Evolutionary conservation across 2,113 vertebrate genomes (phyloP).

Genomic region (Zingel zingel): DNA sequence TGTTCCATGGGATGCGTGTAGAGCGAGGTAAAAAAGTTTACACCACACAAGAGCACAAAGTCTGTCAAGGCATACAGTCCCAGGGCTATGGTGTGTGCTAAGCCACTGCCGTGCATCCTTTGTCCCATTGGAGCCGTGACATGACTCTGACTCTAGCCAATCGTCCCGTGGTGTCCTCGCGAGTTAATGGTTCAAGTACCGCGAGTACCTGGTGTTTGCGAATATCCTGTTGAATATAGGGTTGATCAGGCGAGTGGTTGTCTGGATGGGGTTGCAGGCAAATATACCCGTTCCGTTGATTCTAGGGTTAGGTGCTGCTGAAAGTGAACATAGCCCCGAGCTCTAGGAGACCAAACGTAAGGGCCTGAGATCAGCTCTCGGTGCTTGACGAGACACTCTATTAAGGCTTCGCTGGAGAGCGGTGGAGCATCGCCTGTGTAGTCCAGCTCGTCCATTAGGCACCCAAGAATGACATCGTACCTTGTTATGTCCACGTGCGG

Average conservation of each 20-base stretch:
- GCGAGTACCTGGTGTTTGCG: neutral
- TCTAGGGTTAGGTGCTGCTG: neutral
- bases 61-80: neutral
- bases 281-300: neutral
- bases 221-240: neutral
- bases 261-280: neutral
- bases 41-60: neutral
- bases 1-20: conserved; percentile 7
- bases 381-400: conserved; percentile 14
- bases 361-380: neutral
- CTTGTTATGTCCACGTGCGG: neutral
- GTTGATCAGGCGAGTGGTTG: neutral
- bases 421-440: rapidly evolving
- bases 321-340: neutral
- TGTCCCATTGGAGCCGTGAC: too few relatives aligned
- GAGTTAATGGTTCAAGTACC: neutral
- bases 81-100: neutral
- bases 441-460: neutral
- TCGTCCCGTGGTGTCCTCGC: neutral
- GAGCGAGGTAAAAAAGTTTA: neutral
- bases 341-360: neutral
- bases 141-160: neutral
- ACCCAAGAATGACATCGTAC: neutral
- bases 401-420: neutral
- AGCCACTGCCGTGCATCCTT: neutral